Conservation (phyloP, 2,113 vertebrate genomes). For the Malurus elegans region DNA sequence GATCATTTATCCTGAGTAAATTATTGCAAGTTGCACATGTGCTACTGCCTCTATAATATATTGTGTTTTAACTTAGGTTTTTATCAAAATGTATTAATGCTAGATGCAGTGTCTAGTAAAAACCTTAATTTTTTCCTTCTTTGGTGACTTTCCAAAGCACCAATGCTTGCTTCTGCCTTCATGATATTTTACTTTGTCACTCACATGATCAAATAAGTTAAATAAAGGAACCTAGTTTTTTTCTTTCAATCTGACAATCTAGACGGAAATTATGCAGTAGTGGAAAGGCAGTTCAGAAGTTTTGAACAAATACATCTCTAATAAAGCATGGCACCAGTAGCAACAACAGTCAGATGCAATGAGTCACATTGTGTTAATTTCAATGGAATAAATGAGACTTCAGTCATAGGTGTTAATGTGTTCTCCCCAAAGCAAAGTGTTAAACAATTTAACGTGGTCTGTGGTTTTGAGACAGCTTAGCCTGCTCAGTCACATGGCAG, state of each 20-base stretch:
- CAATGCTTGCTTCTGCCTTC: background rate
- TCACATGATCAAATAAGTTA: background rate
- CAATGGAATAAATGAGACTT: background rate
- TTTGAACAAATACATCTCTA: background rate
- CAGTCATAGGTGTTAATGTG: background rate
- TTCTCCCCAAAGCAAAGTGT: background rate
- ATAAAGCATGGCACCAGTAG: background rate
- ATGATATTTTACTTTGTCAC: background rate
- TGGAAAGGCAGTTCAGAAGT: background rate
- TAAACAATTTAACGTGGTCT: background rate
- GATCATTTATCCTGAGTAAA: slow-evolving; percentile 19
- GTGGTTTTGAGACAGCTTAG: background rate
- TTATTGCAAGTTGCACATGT: background rate
- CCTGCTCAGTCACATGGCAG: background rate
- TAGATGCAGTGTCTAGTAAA: background rate
- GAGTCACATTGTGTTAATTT: background rate
- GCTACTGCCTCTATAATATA: background rate
- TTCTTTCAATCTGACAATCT: background rate
- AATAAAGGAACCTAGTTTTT: background rate
- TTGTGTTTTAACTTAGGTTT: background rate
- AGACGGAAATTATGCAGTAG: background rate
- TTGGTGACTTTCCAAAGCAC: background rate
- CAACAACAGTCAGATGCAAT: background rate
- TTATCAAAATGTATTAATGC: background rate
- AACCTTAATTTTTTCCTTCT: background rate